Conservation (phyloP, 2,797 vertebrate genomes). For the Neosalanx taihuensis region DNA sequence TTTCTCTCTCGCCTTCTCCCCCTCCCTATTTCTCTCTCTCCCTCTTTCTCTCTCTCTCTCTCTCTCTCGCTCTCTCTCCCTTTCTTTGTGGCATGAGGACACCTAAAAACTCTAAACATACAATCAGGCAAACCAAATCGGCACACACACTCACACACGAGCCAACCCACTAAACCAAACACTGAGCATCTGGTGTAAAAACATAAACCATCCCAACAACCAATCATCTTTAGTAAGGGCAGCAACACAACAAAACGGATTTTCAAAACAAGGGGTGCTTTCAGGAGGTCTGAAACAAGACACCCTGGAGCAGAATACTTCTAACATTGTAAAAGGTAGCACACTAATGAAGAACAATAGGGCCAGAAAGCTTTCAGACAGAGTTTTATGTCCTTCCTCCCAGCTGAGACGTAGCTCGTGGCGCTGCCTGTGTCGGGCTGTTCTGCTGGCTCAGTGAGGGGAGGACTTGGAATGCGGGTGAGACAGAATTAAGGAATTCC, state of each 20-base stretch:
- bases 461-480: slow-evolving; percentile 65
- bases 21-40: slow-evolving; percentile 22
- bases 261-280: slow-evolving; percentile 54
- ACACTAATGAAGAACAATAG: slow-evolving; percentile 52
- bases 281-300: slow-evolving; percentile 36
- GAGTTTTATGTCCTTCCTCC: slow-evolving; percentile 48
- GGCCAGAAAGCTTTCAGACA: slow-evolving; percentile 41
- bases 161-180: slow-evolving; percentile 36
- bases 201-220: slow-evolving; percentile 52
- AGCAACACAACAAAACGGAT: slow-evolving; percentile 24
- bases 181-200: slow-evolving; percentile 44
- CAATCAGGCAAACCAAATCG: slow-evolving; percentile 44
- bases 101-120: slow-evolving; percentile 51
- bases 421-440: slow-evolving; percentile 29
- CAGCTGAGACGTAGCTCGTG: slow-evolving; percentile 46
- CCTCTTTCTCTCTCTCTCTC: slow-evolving; percentile 20
- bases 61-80: slow-evolving; percentile 13
- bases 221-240: slow-evolving; percentile 49
- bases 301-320: slow-evolving; percentile 48
- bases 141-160: slow-evolving; percentile 21
- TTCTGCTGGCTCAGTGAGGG: slow-evolving; percentile 57
- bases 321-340: slow-evolving; percentile 55
- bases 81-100: slow-evolving; percentile 42
- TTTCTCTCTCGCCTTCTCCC: slow-evolving; percentile 2
- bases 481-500: slow-evolving; percentile 60